A percentile compares a stretch with the other conserved stretches of the same genome.
Evolutionary conservation across 2,113 vertebrate species (phyloP).

Genomic region (Triplophysa siluroides): DNA sequence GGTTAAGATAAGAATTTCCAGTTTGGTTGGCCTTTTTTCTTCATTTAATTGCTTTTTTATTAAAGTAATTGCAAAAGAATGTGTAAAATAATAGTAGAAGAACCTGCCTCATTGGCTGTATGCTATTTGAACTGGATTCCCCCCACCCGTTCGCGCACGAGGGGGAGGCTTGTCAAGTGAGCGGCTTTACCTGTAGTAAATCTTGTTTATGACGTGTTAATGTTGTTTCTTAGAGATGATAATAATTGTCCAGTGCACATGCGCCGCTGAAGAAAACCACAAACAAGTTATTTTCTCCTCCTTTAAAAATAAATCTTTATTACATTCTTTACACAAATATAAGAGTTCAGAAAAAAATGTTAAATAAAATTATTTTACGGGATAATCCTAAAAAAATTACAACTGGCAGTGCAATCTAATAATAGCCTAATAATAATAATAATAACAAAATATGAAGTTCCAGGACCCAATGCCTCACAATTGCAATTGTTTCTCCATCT

Average conservation of each 20-base stretch:
- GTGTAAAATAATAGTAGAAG: neutral
- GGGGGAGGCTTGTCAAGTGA: constrained; percentile 38
- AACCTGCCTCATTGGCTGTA: constrained; percentile 20
- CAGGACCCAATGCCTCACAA: neutral
- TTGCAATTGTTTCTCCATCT: constrained; percentile 57
- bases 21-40: neutral
- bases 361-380: no score
- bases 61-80: neutral
- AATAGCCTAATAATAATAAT: neutral
- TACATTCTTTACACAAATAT: constrained; percentile 5
- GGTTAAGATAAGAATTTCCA: neutral
- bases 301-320: constrained; percentile 6
- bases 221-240: constrained; percentile 37
- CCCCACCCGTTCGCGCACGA: constrained; percentile 8
- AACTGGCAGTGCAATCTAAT: neutral
- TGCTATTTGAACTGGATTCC: constrained; percentile 19
- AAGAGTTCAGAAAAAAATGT: neutral
- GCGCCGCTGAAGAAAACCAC: constrained; percentile 9
- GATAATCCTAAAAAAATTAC: neutral
- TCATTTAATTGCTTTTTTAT: neutral
- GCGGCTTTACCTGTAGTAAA: constrained; percentile 42
- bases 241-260: constrained; percentile 45
- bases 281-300: constrained; percentile 28
- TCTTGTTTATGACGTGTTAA: constrained; percentile 50
- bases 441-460: neutral